phyloP scores from a whole-genome alignment of 2,797 vertebrate genomes.

The Karalla daura region DNA sequence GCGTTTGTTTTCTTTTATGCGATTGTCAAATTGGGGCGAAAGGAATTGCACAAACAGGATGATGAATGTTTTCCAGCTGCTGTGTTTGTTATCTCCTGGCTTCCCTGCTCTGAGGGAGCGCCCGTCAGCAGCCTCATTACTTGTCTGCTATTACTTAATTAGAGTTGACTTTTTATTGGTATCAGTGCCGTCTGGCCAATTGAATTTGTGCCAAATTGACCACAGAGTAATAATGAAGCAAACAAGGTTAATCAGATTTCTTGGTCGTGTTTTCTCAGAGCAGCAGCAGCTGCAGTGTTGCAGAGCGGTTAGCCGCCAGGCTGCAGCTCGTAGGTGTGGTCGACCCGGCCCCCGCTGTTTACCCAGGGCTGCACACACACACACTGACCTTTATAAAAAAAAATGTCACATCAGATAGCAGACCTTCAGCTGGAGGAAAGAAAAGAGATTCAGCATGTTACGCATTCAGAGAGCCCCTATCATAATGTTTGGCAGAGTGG shows the following conservation, averaged over 20 bases:
- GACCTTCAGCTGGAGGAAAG: neutral
- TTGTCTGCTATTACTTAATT: slow-evolving; percentile 20
- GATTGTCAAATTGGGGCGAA: neutral
- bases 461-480: neutral
- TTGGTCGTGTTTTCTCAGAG: neutral
- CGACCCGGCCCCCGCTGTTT: neutral
- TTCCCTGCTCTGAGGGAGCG: neutral
- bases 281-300: slow-evolving; percentile 22
- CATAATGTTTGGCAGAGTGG: neutral
- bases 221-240: neutral
- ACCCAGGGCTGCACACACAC: slow-evolving; percentile 1
- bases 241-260: neutral
- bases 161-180: neutral
- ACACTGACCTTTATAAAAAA: neutral
- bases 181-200: slow-evolving; percentile 1
- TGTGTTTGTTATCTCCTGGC: neutral
- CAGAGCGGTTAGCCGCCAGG: neutral
- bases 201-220: neutral
- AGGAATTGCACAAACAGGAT: neutral
- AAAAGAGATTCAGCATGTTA: too few species aligned
- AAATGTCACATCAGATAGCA: neutral
- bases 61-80: neutral
- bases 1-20: too few species aligned
- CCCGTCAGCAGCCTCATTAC: slow-evolving; percentile 18
- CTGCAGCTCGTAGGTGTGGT: slow-evolving; percentile 17